Evolutionary conservation across 37 sponge, comb jelly and placozoan species (phyloP).

Genomic region (Beroe forskalii): DNA sequence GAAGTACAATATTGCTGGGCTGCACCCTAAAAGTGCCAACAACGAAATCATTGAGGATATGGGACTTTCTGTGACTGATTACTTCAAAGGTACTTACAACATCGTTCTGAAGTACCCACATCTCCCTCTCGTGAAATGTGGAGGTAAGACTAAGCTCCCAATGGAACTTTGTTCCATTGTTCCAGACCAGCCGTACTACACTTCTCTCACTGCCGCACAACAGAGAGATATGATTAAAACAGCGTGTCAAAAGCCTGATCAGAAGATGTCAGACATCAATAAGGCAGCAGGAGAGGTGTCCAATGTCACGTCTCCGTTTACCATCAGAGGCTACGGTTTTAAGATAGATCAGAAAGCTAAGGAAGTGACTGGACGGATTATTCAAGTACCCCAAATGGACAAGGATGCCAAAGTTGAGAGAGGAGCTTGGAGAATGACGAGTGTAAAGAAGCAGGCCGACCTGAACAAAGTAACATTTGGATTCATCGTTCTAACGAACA

Average conservation of each 20-base stretch:
- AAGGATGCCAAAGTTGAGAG: background rate
- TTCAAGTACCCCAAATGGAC: background rate
- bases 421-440: slow-evolving; percentile 13
- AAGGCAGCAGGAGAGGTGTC: background rate
- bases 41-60: background rate
- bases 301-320: background rate
- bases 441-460: background rate
- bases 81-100: background rate
- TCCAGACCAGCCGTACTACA: slow-evolving; percentile 47
- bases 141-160: slow-evolving; percentile 23
- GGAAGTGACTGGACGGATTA: background rate
- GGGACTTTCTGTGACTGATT: background rate
- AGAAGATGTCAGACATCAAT: background rate
- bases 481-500: background rate
- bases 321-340: background rate
- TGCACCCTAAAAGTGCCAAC: background rate
- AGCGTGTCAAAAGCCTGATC: slow-evolving; percentile 26
- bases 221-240: slow-evolving; percentile 21
- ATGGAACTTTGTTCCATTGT: slow-evolving; percentile 38
- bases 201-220: background rate
- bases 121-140: background rate
- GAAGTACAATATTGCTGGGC: background rate
- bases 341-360: background rate
- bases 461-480: background rate
- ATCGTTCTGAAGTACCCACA: background rate